Percentiles rank a stretch among this genome's conserved stretches.
These are phyloP conservation scores for Penaeus japonicus DNA, from an alignment of 1,140 invertebrate genomes.

Conservation along the genomic window DNA sequence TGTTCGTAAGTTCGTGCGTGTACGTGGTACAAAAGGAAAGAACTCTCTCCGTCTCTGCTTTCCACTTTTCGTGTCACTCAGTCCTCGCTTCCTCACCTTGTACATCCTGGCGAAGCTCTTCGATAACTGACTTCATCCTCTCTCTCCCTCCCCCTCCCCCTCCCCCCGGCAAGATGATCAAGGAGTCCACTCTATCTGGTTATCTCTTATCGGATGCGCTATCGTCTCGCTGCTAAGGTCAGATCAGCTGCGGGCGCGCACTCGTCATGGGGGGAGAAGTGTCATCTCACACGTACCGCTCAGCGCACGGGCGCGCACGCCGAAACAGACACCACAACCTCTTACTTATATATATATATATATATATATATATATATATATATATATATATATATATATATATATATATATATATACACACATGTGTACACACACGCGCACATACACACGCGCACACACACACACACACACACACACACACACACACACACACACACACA, in stretches of 20 bases:
- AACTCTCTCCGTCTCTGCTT: no score
- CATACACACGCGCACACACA: not conserved
- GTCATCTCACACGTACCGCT: not conserved
- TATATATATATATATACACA: not conserved
- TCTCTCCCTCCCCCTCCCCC: not conserved
- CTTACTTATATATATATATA: not conserved
- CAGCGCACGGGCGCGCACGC: not conserved
- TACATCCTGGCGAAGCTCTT: not conserved
- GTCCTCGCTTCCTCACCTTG: not conserved
- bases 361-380: not conserved
- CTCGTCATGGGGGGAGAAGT: not conserved
- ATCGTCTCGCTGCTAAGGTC: not conserved
- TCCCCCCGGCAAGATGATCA: no score
- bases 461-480: not conserved
- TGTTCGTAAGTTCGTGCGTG: no score
- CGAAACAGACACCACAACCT: not conserved
- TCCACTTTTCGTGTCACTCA: no score
- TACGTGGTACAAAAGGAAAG: no score
- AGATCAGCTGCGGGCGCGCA: not conserved
- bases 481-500: not conserved
- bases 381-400: not conserved
- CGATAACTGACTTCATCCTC: not conserved
- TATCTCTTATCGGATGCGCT: no score
- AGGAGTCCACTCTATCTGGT: no score
- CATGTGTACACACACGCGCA: not conserved